Evolutionary conservation across 2,888 invertebrate genomes (phyloP), one percentile per base, ranked within the genome.

Genomic region (Steromphala cineraria): DNA sequence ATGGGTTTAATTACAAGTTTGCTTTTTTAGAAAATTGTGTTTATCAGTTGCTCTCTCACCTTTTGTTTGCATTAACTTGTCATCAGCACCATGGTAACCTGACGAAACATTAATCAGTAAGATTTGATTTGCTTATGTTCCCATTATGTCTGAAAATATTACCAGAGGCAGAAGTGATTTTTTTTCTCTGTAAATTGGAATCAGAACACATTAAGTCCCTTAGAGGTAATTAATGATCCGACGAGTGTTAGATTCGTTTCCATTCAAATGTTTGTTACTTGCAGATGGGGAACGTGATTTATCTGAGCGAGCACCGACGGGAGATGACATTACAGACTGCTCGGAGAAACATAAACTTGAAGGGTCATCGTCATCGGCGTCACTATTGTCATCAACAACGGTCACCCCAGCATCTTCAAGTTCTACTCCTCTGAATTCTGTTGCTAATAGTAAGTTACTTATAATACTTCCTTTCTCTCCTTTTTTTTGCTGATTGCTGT

Each of bases 211-310:
- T 4, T 7, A 36, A 36, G 4, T 7, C 36, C 36, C 4, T 36
- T 36, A 36, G 7, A 36, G 36, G 36, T 46, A 10, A 46, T 46
- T 8, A 10, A 46, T 46, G 46, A 46, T 46, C 13, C 46, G 46
- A 4, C 46, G 13, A 1, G 46, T 46, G 13, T 46, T 46, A 10
- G 46, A 46, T 2, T 40, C 40, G 28, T 71, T 71, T 71, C 10
- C 28, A 36, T 71, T 71, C 19, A 71, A 71, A 71, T 71, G 15
- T 15, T 40, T 36, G 46, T 46, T 46, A 31, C 19, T 40, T 71
- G 19, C 40, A 71, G 71, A 71, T 71, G 71, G 71, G 13, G 71
- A 71, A 31, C 71, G 71, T 71, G 71, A 71, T 71, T n/a, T 31
- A 10, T 71, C 71, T 71, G 71, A 71, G 36, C 28, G 71, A 19